These are phyloP conservation scores for Listronotus bonariensis DNA, from an alignment of 1,140 invertebrate species.

Conservation along the genomic window DNA sequence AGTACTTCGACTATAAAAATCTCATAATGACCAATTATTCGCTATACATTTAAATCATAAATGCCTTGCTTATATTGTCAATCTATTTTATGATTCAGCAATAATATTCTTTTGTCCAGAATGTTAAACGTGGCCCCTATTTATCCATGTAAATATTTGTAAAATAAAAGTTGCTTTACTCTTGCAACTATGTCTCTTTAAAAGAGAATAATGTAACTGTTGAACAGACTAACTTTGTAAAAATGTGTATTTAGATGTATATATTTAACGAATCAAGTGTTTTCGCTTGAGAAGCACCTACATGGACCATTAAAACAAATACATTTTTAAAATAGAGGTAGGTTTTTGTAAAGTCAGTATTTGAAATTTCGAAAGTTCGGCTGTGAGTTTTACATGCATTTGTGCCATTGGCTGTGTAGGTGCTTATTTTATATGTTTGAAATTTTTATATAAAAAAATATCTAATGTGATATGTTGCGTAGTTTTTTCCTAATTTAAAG, in stretches of 20 bases:
- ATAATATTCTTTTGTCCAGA: neutral
- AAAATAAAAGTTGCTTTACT: slow-evolving; percentile 15
- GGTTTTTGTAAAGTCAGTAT: slow-evolving; percentile 49
- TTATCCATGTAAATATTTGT: slow-evolving; percentile 13
- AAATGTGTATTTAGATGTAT: slow-evolving; percentile 36
- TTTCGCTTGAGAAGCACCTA: slow-evolving; percentile 45
- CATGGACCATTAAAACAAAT: slow-evolving; percentile 45
- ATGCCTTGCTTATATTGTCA: no score
- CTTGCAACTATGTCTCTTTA: slow-evolving; percentile 18
- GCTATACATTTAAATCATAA: no score
- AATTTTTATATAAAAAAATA: slow-evolving; percentile 36
- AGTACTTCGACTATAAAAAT: no score
- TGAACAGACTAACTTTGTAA: slow-evolving; percentile 28
- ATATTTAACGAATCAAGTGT: slow-evolving; percentile 10
- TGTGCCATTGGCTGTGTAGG: slow-evolving; percentile 52
- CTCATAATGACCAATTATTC: no score
- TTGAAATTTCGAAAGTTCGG: slow-evolving; percentile 50
- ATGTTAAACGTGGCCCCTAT: no score
- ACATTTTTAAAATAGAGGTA: slow-evolving; percentile 45
- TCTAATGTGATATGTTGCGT: slow-evolving; percentile 48
- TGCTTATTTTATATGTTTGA: slow-evolving; percentile 38
- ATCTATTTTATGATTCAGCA: neutral
- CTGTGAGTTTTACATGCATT: slow-evolving; percentile 52
- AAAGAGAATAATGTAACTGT: slow-evolving; percentile 24
- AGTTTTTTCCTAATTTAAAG: slow-evolving; percentile 28